phyloP scores from a whole-genome alignment of 2,113 vertebrate genomes.

The Cranoglanis bouderius region DNA sequence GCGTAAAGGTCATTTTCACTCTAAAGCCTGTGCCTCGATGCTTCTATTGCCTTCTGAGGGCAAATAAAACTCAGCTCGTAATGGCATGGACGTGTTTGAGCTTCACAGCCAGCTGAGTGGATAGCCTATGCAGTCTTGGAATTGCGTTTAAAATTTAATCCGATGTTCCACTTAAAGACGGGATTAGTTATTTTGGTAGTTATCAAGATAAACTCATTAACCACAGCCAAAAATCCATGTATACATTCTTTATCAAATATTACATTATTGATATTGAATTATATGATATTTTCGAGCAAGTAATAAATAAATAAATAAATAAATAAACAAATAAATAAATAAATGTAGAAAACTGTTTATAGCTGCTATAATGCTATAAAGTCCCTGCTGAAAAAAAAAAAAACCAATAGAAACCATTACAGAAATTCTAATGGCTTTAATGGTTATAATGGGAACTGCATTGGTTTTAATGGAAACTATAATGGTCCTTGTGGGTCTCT shows the following conservation, averaged over 20 bases:
- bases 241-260: not conserved
- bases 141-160: constrained; percentile 29
- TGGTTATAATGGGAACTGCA: too few species aligned
- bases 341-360: not conserved
- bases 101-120: not conserved
- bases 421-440: too few species aligned
- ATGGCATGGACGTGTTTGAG: constrained; percentile 44
- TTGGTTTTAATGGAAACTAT: too few species aligned
- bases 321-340: not conserved
- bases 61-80: constrained; percentile 49
- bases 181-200: not conserved
- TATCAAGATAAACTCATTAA: not conserved
- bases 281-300: not conserved
- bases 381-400: not conserved
- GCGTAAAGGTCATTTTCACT: constrained; percentile 70
- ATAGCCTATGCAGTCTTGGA: not conserved
- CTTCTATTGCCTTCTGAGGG: constrained; percentile 28
- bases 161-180: not conserved
- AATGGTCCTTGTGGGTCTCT: too few species aligned
- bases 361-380: not conserved
- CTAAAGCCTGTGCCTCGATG: constrained; percentile 49
- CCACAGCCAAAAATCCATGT: not conserved
- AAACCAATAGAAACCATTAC: too few species aligned
- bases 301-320: not conserved
- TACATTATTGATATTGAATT: too few species aligned